Base-by-base conservation (phyloP, 2,888 invertebrate genomes). In the Notocelia uddmanniana region DNA sequence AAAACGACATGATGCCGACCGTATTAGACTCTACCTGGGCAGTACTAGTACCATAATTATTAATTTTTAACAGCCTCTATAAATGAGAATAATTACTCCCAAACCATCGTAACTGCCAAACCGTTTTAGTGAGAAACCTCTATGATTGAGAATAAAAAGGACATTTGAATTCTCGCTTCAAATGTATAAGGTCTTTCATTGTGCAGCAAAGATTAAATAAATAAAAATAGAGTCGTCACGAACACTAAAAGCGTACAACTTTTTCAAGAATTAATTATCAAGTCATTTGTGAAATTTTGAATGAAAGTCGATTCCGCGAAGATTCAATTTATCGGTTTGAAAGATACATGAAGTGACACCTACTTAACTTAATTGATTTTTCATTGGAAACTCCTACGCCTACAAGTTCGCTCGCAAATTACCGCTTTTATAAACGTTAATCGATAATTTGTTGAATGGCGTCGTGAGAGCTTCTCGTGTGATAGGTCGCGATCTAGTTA, bases 391-490 rank as follows among this genome's bases (percentile, higher is more conserved):
- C 26, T 26, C 18, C 18, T 57, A 11, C 58, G 13, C 18, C 9
- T 11, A 58, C 58, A 19, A 41, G n/a, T 11, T 41, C 18, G 26
- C 21, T 15, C 15, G 11, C 13, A 64, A 37, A 64, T 54, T 11
- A 26, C 52, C 37, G 37, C 37, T 64, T 37, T 34, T 52, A 63
- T 15, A 52, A 19, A 31, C 50, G 19, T 52, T 52, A 64, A 70
- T 59, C 66, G 31, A 71, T 71, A 67, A 54, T 58, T 23, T 26
- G 50, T 84, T 84, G 76, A 80, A 83, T 82, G 80, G 80, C 89
- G 90, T 91, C 89, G 90, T 91, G 89, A 88, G 90, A 86, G 80
- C 76, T 87, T 91, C 91, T 85, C 91, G 89, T 88, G 85, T 83
- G 78, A 82, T 78, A 82, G 79, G 78, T 75, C 75, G 79, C 84